Percentiles rank a stretch among this genome's conserved stretches.
These are phyloP conservation scores for Coluber constrictor DNA, from an alignment of 2,797 vertebrate species.

Conservation along the genomic window DNA sequence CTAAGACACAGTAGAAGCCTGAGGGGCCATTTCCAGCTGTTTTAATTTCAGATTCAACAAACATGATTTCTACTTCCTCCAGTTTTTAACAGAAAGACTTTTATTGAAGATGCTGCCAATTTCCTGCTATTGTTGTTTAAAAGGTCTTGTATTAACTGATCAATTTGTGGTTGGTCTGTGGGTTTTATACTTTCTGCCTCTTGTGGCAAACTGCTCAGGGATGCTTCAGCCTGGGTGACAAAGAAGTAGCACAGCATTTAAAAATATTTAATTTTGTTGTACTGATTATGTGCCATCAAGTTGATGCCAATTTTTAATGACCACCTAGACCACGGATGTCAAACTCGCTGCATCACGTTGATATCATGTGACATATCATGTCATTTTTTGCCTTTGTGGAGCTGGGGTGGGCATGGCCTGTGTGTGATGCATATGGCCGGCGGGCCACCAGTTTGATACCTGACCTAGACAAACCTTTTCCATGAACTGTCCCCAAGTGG, in stretches of 20 bases:
- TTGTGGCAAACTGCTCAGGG: neutral
- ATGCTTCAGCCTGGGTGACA: too few species aligned
- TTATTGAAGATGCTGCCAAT: neutral
- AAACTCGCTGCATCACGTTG: too few species aligned
- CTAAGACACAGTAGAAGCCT: neutral
- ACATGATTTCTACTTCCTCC: neutral
- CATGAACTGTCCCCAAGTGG: neutral
- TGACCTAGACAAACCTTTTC: neutral
- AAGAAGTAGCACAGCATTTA: neutral
- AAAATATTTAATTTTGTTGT: neutral
- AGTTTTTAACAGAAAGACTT: neutral
- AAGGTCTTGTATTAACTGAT: neutral
- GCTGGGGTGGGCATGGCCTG: too few species aligned
- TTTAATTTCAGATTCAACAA: neutral
- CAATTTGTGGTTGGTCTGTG: neutral
- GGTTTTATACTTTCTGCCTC: neutral
- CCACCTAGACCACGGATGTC: too few species aligned
- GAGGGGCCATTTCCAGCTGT: neutral
- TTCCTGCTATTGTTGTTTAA: neutral
- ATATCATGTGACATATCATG: too few species aligned
- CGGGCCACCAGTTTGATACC: too few species aligned
- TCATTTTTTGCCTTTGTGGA: too few species aligned
- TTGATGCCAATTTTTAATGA: neutral
- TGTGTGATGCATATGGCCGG: too few species aligned
- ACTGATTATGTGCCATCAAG: neutral